Evolutionary conservation across 2,113 vertebrate species (phyloP), one percentile per base, ranked within the genome.

Genomic region (Percina caprodes): DNA sequence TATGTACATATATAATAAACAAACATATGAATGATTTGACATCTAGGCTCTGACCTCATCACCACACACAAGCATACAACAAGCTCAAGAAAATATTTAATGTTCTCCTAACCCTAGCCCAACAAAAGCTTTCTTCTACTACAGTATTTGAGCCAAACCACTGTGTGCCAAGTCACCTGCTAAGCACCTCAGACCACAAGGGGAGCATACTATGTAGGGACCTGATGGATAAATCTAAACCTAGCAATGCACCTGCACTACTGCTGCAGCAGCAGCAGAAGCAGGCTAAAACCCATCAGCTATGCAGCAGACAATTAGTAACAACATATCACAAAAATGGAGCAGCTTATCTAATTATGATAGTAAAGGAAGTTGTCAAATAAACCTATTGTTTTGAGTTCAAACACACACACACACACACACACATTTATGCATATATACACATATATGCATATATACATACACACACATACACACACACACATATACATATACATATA

Each of bases 151-250:
- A 73, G 74, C 74, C 62, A 49, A 69, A 72, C 35, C 39, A 0
- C 24, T 55, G 24, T 59, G 45, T 39, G 33, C 61, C 15, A n/a
- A 39, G 58, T 56, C 65, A 75, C 35, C 58, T 39, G 56, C 42
- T 19, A n/a, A 13, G 59, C 67, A 65, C 26, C 66, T n/a, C 77
- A 46, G 46, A 52, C 49, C 42, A 68, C 83, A 23, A 42, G 30
- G 39, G n/a, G 21, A 56, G 69, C 48, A 23, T 24, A 30, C 9
- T 49, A 11, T 73, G 16, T 26, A 33, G 9, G 16, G 48, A 54
- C 24, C 15, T 26, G 54, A 49, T 23, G 35, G 61, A n/a, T 54
- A 2, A 75, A 65, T 70, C 59, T 56, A 23, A 51, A 62, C 11
- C 8, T n/a, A 69, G 63, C n/a, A 42, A 58, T 8, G 16, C 69